Evolutionary conservation across 2,113 vertebrate species (phyloP).

Genomic region (Pontoporia blainvillei): DNA sequence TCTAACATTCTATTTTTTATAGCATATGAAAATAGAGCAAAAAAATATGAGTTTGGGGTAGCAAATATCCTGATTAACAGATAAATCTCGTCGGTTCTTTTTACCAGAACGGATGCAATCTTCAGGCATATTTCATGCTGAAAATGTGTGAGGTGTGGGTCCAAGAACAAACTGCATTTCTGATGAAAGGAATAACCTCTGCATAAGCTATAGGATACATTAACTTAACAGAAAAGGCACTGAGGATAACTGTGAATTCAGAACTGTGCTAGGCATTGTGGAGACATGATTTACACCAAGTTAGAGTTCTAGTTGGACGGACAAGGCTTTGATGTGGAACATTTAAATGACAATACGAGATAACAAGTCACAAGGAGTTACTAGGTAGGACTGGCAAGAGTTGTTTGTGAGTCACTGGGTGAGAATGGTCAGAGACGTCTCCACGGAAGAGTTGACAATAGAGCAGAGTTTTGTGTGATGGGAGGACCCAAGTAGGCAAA

Average conservation of each 20-base stretch:
- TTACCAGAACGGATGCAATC: not conserved
- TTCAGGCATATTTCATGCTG: not conserved
- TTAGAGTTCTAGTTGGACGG: not conserved
- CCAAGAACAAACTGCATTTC: not conserved
- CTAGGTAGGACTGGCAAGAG: not conserved
- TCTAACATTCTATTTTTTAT: not conserved
- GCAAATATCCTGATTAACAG: not conserved
- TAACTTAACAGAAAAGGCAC: not conserved
- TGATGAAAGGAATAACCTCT: not conserved
- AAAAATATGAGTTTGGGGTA: not conserved
- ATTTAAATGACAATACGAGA: not conserved
- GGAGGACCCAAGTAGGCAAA: not conserved
- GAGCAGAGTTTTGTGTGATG: not conserved
- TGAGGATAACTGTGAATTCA: not conserved
- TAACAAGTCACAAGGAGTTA: not conserved
- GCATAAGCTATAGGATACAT: not conserved
- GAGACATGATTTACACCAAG: not conserved
- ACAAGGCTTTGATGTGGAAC: not conserved
- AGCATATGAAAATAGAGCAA: not conserved
- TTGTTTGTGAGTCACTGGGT: not conserved
- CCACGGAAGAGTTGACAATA: not conserved
- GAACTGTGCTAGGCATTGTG: not conserved
- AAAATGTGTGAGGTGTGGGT: not conserved
- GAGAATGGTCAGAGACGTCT: not conserved
- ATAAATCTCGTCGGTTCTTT: not conserved